Evolutionary conservation across 2,888 invertebrate species (phyloP).

Genomic region (Cephonodes hylas): DNA sequence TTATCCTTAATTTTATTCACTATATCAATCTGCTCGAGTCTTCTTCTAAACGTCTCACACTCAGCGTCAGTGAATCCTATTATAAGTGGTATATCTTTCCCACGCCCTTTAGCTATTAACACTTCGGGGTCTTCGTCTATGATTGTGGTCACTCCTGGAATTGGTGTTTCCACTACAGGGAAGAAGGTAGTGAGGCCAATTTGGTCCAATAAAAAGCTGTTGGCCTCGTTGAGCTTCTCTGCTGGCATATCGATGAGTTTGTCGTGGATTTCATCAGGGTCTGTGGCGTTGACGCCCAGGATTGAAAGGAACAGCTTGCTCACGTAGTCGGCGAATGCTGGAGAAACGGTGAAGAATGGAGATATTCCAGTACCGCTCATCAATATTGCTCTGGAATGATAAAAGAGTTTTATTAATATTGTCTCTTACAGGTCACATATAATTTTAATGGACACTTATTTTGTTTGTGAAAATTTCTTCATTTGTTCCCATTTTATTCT

Average conservation of each 20-base stretch:
- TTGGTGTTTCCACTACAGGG: slow-evolving; percentile 58
- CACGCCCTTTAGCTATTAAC: slow-evolving; percentile 49
- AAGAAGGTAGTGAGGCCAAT: slow-evolving; percentile 54
- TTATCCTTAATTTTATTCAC: slow-evolving; percentile 37
- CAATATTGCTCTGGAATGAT: slow-evolving; percentile 59
- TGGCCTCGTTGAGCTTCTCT: slow-evolving; percentile 51
- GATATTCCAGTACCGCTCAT: slow-evolving; percentile 62
- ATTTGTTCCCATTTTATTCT: no score
- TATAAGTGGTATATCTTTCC: slow-evolving; percentile 56
- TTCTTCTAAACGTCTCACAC: slow-evolving; percentile 56
- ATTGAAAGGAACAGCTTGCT: slow-evolving; percentile 48
- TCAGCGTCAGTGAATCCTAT: slow-evolving; percentile 62
- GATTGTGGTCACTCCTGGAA: slow-evolving; percentile 54
- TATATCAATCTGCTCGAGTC: slow-evolving; percentile 50
- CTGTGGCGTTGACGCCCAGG: slow-evolving; percentile 65
- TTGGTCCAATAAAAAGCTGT: slow-evolving; percentile 44
- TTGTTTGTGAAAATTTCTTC: no score
- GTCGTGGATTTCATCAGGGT: slow-evolving; percentile 49
- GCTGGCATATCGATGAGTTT: slow-evolving; percentile 50
- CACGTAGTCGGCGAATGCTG: slow-evolving; percentile 45
- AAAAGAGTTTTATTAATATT: not conserved
- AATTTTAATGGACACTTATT: no score
- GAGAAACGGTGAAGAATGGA: slow-evolving; percentile 53
- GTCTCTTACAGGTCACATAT: not conserved
- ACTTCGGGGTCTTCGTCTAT: slow-evolving; percentile 60